Conservation (phyloP, 1,140 invertebrate species). For the Pseudomyrmex cubaensis region DNA sequence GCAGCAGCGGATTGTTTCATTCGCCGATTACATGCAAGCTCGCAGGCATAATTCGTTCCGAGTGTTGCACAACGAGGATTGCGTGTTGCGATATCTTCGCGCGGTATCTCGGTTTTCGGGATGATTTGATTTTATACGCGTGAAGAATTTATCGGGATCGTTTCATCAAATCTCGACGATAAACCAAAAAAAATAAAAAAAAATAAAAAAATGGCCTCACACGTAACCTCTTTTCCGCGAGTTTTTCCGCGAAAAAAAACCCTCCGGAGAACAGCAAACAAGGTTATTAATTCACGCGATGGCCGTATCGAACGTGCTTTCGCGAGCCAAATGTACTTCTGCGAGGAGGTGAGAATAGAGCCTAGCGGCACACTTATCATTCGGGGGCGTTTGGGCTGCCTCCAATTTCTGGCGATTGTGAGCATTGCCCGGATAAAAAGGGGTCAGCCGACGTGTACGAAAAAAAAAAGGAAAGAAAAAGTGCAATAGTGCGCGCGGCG, state of each 20-base stretch:
- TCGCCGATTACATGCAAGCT: constrained; percentile 55
- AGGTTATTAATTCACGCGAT: constrained; percentile 35
- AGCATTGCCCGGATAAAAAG: constrained; percentile 44
- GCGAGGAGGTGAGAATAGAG: constrained; percentile 8
- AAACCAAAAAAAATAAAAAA: neutral
- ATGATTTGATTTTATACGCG: constrained; percentile 22
- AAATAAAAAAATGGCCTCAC: no score
- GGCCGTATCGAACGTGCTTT: neutral
- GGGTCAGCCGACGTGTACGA: constrained; percentile 20
- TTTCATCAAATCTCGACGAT: neutral
- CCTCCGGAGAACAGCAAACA: neutral
- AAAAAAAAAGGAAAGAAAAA: neutral
- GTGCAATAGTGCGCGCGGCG: constrained; percentile 17
- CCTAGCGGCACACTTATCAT: constrained; percentile 44
- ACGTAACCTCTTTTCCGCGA: no score
- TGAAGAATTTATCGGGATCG: neutral
- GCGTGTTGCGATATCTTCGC: constrained; percentile 27
- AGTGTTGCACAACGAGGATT: constrained; percentile 43
- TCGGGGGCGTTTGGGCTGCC: constrained; percentile 37
- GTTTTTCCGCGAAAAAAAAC: no score
- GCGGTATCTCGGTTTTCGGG: constrained; percentile 11
- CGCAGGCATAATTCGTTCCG: constrained; percentile 37
- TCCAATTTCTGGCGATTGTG: constrained; percentile 54
- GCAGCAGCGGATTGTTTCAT: constrained; percentile 46
- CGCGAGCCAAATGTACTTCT: constrained; percentile 28